phyloP scores from a whole-genome alignment of 2,113 vertebrate species.

The Laticauda laticaudata region DNA sequence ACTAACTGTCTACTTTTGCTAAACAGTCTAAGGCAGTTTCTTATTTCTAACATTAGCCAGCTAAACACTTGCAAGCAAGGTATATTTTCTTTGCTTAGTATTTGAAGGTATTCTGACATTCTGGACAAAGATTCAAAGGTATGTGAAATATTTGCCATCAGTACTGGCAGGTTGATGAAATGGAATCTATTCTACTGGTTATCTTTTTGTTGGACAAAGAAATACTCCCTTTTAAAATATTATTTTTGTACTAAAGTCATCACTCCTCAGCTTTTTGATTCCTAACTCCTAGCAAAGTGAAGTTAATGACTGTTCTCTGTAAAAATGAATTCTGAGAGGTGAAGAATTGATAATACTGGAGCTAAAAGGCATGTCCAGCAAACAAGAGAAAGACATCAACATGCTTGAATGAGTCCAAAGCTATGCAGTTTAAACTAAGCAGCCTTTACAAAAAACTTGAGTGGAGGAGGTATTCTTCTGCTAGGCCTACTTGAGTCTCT shows the following conservation, averaged over 20 bases:
- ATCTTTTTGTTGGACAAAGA: background rate
- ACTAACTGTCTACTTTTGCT: background rate
- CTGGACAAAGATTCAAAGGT: background rate
- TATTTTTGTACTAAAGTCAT: background rate
- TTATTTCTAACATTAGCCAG: background rate
- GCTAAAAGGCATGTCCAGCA: background rate
- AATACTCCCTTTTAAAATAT: background rate
- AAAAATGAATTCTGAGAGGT: background rate
- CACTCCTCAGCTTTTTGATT: background rate
- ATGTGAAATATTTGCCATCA: background rate
- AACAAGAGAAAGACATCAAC: background rate
- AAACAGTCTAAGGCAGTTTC: background rate
- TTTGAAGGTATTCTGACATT: background rate
- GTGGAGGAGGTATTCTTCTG: background rate
- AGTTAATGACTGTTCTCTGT: background rate
- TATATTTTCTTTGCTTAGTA: background rate
- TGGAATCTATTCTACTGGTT: background rate
- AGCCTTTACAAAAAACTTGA: background rate
- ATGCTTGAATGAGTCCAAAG: background rate
- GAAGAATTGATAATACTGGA: background rate
- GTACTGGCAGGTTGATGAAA: background rate
- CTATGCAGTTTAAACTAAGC: background rate
- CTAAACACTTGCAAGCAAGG: background rate
- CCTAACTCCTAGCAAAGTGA: background rate
- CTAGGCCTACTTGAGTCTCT: background rate